Evolutionary conservation across 2,888 invertebrate species (phyloP), one percentile per base, ranked within the genome.

Genomic region (Yponomeuta malinellus): DNA sequence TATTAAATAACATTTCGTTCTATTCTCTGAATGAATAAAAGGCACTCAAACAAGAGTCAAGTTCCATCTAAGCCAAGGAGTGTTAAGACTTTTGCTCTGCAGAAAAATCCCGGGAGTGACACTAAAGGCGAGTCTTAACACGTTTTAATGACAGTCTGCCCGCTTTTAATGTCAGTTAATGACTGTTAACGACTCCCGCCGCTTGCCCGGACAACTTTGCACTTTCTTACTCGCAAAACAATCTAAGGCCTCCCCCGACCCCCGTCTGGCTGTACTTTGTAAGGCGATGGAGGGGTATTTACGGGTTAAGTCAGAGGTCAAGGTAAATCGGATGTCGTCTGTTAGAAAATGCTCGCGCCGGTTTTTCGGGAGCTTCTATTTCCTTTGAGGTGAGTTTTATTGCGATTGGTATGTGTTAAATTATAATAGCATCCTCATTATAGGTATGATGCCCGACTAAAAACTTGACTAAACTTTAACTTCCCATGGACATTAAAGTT

Each of bases 141-240:
- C 72, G 66, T 10, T 71, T 72, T 78, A 77, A 78, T 73, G 79
- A 74, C 74, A 69, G 71, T 72, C 73, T 73, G 74, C 76, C 78
- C 76, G 73, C 79, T 80, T 83, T 83, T 88, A 89, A 89, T 86
- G 86, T 78, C 81, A 77, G 76, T 79, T 82, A 87, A 88, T 86
- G 87, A 83, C 80, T 78, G 77, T 75, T 74, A 83, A 85, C 79
- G 85, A 83, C 81, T 81, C 79, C 78, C 73, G 73, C 74, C 71
- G 81, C 78, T 81, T 80, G 77, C 76, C 77, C 82, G 81, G 79
- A 81, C 83, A 82, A 81, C 84, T 83, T 83, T 70, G 74, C 76
- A 80, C 81, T 82, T 79, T 78, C 71, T 70, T 70, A 15, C 15
- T 4, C 52, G 15, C 52, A 12, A 15, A 59, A 12, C 52, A 59